These are phyloP conservation scores for Orestias chungarensis DNA, from an alignment of 2,797 vertebrate genomes.

Conservation along the genomic window DNA sequence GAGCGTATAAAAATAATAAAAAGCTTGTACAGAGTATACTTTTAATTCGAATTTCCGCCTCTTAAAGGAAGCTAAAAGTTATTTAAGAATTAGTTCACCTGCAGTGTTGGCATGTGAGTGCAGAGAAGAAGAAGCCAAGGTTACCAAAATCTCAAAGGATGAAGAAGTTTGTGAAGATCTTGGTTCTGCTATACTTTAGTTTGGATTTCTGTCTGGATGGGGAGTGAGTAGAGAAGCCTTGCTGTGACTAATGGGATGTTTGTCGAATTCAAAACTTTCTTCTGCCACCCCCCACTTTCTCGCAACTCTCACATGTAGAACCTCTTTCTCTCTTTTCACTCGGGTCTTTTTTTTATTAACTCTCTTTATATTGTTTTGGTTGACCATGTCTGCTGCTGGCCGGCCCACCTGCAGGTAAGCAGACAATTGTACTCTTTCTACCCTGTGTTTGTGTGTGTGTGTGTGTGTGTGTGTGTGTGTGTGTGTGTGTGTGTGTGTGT, in stretches of 20 bases:
- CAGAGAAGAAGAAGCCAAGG: slow-evolving; percentile 21
- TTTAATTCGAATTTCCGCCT: slow-evolving; percentile 2
- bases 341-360: slow-evolving; percentile 33
- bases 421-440: slow-evolving; percentile 90
- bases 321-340: slow-evolving; percentile 40
- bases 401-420: slow-evolving; percentile 87
- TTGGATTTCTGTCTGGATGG: slow-evolving; percentile 59
- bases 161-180: slow-evolving; percentile 64
- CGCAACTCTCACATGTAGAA: slow-evolving; percentile 31
- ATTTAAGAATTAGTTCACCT: slow-evolving; percentile 4
- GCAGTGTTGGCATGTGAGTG: slow-evolving; percentile 6
- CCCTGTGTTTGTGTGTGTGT: slow-evolving; percentile 73
- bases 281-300: slow-evolving; percentile 48
- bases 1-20: background rate
- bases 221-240: slow-evolving; percentile 51
- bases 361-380: slow-evolving; percentile 70
- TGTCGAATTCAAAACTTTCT: slow-evolving; percentile 73
- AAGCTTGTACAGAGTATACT: background rate
- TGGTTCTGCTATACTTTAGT: slow-evolving; percentile 61
- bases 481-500: slow-evolving; percentile 52
- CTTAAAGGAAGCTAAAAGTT: background rate
- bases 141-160: slow-evolving; percentile 71
- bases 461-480: slow-evolving; percentile 59
- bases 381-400: slow-evolving; percentile 64
- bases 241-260: slow-evolving; percentile 75